Percentiles rank a stretch among this genome's conserved stretches.
Evolutionary conservation across 2,113 vertebrate genomes (phyloP).

Genomic region (Paedocypris sp.): DNA sequence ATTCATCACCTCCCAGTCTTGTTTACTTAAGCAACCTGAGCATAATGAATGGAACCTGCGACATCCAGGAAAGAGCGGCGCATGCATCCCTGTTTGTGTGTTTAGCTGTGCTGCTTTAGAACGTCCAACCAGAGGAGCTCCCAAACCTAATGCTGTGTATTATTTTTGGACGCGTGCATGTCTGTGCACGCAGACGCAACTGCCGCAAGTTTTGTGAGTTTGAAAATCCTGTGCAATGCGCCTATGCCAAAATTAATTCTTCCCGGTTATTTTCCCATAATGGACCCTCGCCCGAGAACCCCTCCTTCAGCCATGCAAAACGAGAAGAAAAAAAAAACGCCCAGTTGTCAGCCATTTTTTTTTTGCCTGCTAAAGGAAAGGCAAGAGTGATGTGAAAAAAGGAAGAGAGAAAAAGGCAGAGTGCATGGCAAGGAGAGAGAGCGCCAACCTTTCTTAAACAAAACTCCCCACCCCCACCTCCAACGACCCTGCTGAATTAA

Average conservation of each 20-base stretch:
- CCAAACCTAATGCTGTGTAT: conserved; percentile 5
- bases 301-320: conserved; percentile 5
- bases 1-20: conserved; percentile 60
- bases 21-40: conserved; percentile 67
- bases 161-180: conserved; percentile 25
- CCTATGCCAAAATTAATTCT: conserved; percentile 24
- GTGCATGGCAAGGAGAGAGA: not conserved
- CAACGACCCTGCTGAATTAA: conserved; percentile 57
- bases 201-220: not conserved
- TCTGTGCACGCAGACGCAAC: conserved; percentile 3
- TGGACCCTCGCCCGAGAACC: conserved; percentile 24
- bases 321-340: conserved; percentile 35
- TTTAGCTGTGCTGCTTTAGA: conserved; percentile 31
- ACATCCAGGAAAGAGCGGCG: conserved; percentile 28
- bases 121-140: conserved; percentile 2
- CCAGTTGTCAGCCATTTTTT: conserved; percentile 44
- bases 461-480: not conserved
- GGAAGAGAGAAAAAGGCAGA: not conserved
- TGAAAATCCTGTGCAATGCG: conserved; percentile 15
- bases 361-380: conserved; percentile 34
- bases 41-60: conserved; percentile 40
- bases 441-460: not conserved
- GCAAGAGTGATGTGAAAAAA: not conserved
- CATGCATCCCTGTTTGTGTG: conserved; percentile 36
- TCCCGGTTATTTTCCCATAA: conserved; percentile 33